These are phyloP conservation scores for Synanthedon myopaeformis DNA, from an alignment of 2,888 invertebrate genomes.

Conservation along the genomic window DNA sequence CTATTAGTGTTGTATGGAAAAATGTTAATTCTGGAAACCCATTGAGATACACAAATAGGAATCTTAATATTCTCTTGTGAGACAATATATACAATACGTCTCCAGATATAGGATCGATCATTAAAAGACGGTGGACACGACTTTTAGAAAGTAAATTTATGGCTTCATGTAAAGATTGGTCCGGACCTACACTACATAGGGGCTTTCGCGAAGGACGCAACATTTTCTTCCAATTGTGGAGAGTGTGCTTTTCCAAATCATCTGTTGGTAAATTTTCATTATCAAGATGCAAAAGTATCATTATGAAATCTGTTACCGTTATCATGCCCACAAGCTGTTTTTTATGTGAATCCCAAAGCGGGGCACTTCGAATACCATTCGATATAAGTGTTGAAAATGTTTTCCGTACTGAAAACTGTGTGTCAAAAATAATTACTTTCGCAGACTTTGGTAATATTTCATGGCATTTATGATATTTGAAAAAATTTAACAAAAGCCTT, in stretches of 20 bases:
- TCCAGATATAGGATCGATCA: slow-evolving; percentile 51
- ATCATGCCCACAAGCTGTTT: slow-evolving; percentile 62
- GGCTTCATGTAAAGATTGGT: slow-evolving; percentile 60
- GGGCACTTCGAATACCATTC: slow-evolving; percentile 60
- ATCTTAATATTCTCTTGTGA: slow-evolving; percentile 59
- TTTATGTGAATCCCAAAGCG: slow-evolving; percentile 58
- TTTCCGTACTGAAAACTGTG: slow-evolving; percentile 58
- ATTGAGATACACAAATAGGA: slow-evolving; percentile 60
- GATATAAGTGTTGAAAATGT: slow-evolving; percentile 62
- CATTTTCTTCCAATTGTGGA: slow-evolving; percentile 60
- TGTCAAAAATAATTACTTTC: slow-evolving; percentile 64
- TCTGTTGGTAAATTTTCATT: slow-evolving; percentile 53
- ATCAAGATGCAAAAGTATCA: slow-evolving; percentile 52
- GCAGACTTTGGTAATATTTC: slow-evolving; percentile 64
- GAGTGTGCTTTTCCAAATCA: slow-evolving; percentile 55
- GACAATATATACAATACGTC: slow-evolving; percentile 61
- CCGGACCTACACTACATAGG: slow-evolving; percentile 49
- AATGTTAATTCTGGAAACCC: slow-evolving; percentile 64
- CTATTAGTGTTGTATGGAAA: slow-evolving; percentile 53
- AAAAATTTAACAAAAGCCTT: slow-evolving; percentile 56
- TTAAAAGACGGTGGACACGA: slow-evolving; percentile 55
- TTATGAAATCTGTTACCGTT: slow-evolving; percentile 61
- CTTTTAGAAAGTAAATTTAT: slow-evolving; percentile 56
- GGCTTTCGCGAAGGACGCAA: slow-evolving; percentile 49
- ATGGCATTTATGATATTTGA: slow-evolving; percentile 64